phyloP scores from a whole-genome alignment of 2,113 vertebrate species.

The Geococcyx californianus region DNA sequence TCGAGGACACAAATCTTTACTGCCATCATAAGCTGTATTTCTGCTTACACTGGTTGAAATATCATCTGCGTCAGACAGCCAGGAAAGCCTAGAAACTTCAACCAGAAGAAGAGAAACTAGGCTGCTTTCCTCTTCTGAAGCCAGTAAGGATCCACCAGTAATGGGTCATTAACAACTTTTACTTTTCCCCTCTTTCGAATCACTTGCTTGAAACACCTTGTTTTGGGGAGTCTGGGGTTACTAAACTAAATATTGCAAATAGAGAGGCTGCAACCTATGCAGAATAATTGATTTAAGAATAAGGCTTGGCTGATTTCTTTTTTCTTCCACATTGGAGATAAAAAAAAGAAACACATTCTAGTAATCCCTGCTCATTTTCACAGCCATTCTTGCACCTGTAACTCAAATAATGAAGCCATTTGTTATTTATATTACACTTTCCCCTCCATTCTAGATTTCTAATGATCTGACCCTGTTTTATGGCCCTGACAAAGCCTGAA shows the following conservation, averaged over 20 bases:
- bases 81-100: not conserved
- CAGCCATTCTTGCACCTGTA: constrained; percentile 70
- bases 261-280: not conserved
- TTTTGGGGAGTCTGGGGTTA: not conserved
- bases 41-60: not conserved
- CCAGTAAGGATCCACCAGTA: not conserved
- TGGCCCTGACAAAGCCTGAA: constrained; percentile 69
- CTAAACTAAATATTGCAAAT: not conserved
- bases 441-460: constrained; percentile 59
- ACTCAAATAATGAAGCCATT: constrained; percentile 67
- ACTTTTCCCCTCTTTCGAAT: not conserved
- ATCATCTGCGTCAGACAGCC: not conserved
- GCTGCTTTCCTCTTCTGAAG: not conserved
- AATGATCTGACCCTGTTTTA: constrained; percentile 70
- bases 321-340: not conserved
- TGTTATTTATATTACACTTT: constrained; percentile 66
- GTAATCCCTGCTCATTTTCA: constrained; percentile 26
- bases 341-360: constrained; percentile 44
- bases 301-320: not conserved
- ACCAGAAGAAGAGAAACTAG: not conserved
- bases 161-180: not conserved
- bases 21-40: rapidly evolving
- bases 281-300: not conserved
- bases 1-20: not conserved
- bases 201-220: not conserved